Evolutionary conservation across 2,113 vertebrate genomes (phyloP).

Genomic region (Carollia perspicillata): DNA sequence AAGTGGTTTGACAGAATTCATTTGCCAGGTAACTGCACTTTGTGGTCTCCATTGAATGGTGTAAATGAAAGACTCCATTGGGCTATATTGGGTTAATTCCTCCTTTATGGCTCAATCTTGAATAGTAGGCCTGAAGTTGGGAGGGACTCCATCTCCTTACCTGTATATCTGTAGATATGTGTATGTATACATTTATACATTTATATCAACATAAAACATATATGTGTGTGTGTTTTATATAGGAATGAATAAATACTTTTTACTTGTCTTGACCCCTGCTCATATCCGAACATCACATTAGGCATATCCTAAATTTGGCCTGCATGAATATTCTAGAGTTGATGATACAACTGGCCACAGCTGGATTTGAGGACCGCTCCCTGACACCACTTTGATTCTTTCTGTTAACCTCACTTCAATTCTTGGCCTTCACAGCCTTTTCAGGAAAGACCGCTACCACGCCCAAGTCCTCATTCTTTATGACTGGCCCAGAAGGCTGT

Average conservation of each 20-base stretch:
- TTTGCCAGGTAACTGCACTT: not conserved
- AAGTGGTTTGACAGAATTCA: not conserved
- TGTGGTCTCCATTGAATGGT: not conserved
- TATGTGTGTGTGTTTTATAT: too few relatives aligned
- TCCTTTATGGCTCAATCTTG: not conserved
- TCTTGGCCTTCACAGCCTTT: not conserved
- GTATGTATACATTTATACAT: not conserved
- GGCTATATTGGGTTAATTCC: not conserved
- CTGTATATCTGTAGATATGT: not conserved
- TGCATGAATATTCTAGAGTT: not conserved
- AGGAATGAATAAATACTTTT: not conserved
- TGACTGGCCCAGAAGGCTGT: not conserved
- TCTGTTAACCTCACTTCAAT: not conserved
- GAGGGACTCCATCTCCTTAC: not conserved
- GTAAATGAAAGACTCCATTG: not conserved
- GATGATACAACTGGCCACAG: not conserved
- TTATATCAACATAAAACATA: not conserved
- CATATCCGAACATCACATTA: not conserved
- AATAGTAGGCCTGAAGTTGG: not conserved
- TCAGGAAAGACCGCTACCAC: not conserved
- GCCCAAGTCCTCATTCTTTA: not conserved
- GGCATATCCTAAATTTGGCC: not conserved
- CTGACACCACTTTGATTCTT: not conserved
- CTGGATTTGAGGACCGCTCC: not conserved
- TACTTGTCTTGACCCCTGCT: not conserved